Evolutionary conservation across 2,888 invertebrate species (phyloP).

Genomic region (Atethmia centrago): DNA sequence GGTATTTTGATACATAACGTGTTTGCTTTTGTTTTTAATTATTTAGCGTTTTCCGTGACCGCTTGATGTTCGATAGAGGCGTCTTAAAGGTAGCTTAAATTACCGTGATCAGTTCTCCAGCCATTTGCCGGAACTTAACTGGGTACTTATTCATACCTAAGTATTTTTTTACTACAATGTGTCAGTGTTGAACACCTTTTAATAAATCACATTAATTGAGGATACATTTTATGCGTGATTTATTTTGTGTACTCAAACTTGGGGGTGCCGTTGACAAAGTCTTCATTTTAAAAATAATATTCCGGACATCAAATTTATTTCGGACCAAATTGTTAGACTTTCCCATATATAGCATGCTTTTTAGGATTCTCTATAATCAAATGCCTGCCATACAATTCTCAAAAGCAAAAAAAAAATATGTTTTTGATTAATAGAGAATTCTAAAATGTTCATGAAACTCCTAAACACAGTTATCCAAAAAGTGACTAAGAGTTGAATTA

Average conservation of each 20-base stretch:
- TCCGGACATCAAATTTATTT: background rate
- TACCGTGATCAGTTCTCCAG: slow-evolving; percentile 42
- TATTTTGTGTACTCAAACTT: slow-evolving; percentile 1
- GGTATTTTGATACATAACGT: slow-evolving; percentile 39
- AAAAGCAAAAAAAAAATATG: no score
- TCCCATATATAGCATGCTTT: no score
- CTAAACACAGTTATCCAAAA: background rate
- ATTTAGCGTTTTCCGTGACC: slow-evolving; percentile 28
- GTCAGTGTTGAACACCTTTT: background rate
- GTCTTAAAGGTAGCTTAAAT: slow-evolving; percentile 16
- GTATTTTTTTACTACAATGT: background rate
- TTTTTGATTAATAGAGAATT: background rate
- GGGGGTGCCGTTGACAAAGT: background rate
- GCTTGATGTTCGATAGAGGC: slow-evolving; percentile 31
- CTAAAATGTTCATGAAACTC: background rate
- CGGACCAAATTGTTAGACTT: background rate
- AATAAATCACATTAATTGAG: background rate
- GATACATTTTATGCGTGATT: background rate
- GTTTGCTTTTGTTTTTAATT: slow-evolving; percentile 23
- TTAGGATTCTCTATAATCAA: background rate
- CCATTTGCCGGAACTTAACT: slow-evolving; percentile 48
- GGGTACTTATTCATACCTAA: slow-evolving; percentile 9
- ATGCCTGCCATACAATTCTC: background rate
- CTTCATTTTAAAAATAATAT: background rate
- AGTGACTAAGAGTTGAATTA: background rate